These are phyloP conservation scores for Cephalophus harveyi DNA, from an alignment of 2,113 vertebrate species.

Conservation along the genomic window DNA sequence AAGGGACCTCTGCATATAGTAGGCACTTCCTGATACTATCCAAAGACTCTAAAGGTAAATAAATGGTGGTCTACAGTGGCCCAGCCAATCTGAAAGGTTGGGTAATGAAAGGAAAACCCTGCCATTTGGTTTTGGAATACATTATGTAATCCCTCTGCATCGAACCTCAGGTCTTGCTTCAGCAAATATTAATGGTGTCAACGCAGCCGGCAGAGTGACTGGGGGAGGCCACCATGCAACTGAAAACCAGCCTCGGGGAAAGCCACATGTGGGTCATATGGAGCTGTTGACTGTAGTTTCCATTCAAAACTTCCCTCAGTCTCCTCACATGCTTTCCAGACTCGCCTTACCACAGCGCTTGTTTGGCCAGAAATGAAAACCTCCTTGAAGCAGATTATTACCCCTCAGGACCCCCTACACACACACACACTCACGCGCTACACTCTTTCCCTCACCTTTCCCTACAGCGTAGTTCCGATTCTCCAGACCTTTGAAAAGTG, in stretches of 20 bases:
- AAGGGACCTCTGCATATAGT: not conserved
- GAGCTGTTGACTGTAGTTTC: constrained; percentile 33
- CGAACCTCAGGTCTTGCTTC: constrained; percentile 42
- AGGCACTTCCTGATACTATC: not conserved
- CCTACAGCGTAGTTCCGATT: not conserved
- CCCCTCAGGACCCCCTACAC: not conserved
- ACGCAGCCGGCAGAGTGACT: not conserved
- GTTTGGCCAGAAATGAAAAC: constrained; percentile 26
- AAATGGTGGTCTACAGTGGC: not conserved
- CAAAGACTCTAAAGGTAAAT: not conserved
- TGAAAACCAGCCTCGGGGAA: constrained; percentile 33
- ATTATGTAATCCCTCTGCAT: constrained; percentile 11
- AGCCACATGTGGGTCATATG: constrained; percentile 38
- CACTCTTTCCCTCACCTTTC: not conserved
- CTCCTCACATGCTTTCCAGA: not conserved
- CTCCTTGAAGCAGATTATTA: constrained; percentile 5
- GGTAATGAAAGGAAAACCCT: not conserved
- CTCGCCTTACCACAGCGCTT: not conserved
- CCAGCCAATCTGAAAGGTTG: not conserved
- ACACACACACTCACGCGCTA: rapidly evolving
- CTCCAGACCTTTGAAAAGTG: not conserved
- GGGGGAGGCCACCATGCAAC: not conserved
- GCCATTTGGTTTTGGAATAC: constrained; percentile 26
- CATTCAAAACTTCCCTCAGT: constrained; percentile 40
- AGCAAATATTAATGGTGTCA: constrained; percentile 56